Evolutionary conservation across 2,888 invertebrate genomes (phyloP).

Genomic region (Heliconius aoede): DNA sequence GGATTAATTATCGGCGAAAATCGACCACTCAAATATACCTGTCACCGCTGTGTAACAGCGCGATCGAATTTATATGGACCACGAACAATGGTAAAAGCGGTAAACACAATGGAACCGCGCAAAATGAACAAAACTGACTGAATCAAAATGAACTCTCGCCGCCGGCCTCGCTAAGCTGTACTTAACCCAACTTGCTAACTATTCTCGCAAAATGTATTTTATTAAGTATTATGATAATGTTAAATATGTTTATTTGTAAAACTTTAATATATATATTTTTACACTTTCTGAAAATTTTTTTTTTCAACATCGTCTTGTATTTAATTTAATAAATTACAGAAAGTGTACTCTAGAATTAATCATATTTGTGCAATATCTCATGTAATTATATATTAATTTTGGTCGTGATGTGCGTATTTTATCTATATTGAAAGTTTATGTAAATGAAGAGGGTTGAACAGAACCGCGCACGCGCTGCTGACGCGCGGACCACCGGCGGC

Average conservation of each 20-base stretch:
- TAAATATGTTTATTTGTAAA: background rate
- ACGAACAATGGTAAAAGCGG: conserved; percentile 82
- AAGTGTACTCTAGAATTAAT: background rate
- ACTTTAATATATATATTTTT: background rate
- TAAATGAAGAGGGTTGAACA: conserved; percentile 75
- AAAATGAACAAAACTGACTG: conserved; percentile 73
- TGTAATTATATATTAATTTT: conserved; percentile 7
- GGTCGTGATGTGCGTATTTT: conserved; percentile 13
- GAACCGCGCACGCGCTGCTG: conserved; percentile 73
- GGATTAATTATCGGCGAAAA: conserved; percentile 83
- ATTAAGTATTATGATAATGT: conserved; percentile 42
- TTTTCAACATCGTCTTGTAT: background rate
- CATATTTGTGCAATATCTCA: background rate
- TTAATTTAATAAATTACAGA: background rate
- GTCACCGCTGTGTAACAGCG: conserved; percentile 77
- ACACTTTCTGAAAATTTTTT: background rate
- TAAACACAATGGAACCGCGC: conserved; percentile 78
- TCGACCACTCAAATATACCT: conserved; percentile 83
- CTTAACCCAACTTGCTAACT: conserved; percentile 49
- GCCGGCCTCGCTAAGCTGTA: conserved; percentile 49
- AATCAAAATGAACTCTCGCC: conserved; percentile 49
- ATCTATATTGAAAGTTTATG: conserved; percentile 58
- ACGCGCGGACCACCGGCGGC: conserved; percentile 79
- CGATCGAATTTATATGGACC: conserved; percentile 79
- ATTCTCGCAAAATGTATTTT: conserved; percentile 51